Conservation (phyloP, 2,113 vertebrate genomes). For the Myotis brandtii region DNA sequence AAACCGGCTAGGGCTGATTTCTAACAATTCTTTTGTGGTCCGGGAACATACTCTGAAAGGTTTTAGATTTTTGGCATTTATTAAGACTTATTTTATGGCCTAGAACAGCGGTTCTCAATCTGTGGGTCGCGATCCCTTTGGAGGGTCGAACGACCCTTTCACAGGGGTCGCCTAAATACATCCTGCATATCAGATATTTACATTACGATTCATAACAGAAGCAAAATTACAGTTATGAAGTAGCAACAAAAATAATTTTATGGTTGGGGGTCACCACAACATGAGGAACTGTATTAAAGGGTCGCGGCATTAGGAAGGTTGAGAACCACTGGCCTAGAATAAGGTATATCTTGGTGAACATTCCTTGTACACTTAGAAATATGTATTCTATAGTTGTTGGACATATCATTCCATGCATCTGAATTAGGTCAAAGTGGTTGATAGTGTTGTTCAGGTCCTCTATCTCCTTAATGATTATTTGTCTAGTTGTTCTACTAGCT, state of each 20-base stretch:
- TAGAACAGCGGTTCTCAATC: neutral
- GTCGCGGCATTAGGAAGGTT: no score
- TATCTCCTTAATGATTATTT: neutral
- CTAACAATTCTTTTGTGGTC: conserved; percentile 35
- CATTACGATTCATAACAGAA: no score
- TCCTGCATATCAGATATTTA: no score
- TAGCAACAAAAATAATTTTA: no score
- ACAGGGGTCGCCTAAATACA: no score
- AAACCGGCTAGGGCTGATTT: no score
- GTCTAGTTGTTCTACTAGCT: neutral
- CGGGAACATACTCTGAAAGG: neutral
- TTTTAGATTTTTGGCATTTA: conserved; percentile 14
- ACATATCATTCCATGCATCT: neutral
- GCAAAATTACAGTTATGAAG: no score
- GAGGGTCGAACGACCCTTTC: no score
- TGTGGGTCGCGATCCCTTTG: no score
- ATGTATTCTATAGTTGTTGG: neutral
- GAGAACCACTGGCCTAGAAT: neutral
- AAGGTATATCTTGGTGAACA: neutral
- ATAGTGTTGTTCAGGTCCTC: neutral
- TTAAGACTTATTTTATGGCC: conserved; percentile 10
- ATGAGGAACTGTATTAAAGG: no score
- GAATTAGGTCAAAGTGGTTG: neutral
- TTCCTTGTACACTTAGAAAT: neutral
- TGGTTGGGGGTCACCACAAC: no score